These are phyloP conservation scores for Eulemur albifrons DNA, from an alignment of 2,797 vertebrate species.

Conservation along the genomic window DNA sequence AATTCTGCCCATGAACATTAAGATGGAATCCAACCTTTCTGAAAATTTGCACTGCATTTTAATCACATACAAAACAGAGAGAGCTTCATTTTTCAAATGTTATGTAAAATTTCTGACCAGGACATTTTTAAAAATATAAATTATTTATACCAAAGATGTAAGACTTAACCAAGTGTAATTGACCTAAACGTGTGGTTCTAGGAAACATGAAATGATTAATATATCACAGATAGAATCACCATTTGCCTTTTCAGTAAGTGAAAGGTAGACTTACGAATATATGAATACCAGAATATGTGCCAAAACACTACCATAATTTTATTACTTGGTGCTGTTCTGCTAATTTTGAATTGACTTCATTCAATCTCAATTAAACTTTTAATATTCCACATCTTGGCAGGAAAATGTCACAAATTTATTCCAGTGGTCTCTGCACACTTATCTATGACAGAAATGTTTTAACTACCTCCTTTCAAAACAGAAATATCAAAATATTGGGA, in stretches of 20 bases:
- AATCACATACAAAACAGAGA: conserved; percentile 1
- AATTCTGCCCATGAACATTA: conserved; percentile 8
- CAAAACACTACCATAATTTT: not conserved
- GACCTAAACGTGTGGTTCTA: conserved; percentile 38
- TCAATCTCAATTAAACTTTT: conserved; percentile 52
- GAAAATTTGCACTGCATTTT: conserved; percentile 12
- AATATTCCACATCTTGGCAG: not conserved
- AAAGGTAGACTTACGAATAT: conserved; percentile 15
- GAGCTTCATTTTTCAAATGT: conserved; percentile 28
- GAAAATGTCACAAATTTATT: conserved; percentile 42
- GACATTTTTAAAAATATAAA: conserved; percentile 18
- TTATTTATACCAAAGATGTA: conserved; percentile 38
- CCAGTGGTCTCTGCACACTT: not conserved
- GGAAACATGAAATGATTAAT: conserved; percentile 5
- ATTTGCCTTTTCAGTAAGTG: not conserved
- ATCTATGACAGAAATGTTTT: not conserved
- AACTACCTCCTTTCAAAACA: not conserved
- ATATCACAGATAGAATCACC: not conserved
- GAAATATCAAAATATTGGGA: not conserved
- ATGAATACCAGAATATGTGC: not conserved
- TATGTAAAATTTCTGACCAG: conserved; percentile 14
- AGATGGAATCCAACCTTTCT: not conserved
- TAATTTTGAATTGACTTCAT: conserved; percentile 53
- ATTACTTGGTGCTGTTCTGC: conserved; percentile 8
- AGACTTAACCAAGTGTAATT: not conserved